These are phyloP conservation scores for Gallinago solitaria DNA, from an alignment of 2,797 vertebrate genomes.

Conservation along the genomic window DNA sequence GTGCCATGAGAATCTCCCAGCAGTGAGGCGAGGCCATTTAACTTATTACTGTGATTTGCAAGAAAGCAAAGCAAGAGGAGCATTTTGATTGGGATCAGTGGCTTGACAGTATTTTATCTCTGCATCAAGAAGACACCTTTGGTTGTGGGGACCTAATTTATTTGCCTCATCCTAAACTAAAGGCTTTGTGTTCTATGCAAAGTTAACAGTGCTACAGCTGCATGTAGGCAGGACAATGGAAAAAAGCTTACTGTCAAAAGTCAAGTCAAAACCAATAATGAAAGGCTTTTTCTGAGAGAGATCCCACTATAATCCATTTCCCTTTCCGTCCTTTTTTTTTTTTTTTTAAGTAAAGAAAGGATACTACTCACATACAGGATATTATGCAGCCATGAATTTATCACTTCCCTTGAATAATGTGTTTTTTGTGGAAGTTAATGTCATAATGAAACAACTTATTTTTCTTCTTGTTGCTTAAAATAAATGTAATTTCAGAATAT, in stretches of 20 bases:
- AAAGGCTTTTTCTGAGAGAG: not conserved
- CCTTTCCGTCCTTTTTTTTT: not conserved
- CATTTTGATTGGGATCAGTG: not conserved
- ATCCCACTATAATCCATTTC: not conserved
- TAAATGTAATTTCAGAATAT: not conserved
- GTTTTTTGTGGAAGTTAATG: not conserved
- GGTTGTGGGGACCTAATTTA: not conserved
- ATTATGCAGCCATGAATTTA: not conserved
- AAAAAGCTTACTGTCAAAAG: not conserved
- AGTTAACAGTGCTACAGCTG: not conserved
- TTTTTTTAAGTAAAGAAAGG: not conserved
- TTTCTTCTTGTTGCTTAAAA: not conserved
- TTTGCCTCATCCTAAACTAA: not conserved
- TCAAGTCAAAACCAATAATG: not conserved
- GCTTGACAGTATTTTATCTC: not conserved
- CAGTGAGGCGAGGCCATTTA: not conserved
- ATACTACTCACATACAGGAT: slow-evolving; percentile 21
- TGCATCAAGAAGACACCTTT: not conserved
- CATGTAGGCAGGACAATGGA: not conserved
- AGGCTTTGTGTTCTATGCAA: not conserved
- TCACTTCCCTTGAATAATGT: not conserved
- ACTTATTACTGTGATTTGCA: not conserved
- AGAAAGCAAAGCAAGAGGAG: not conserved
- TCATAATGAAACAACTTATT: not conserved
- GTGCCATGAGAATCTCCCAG: not conserved